Evolutionary conservation across 2,888 invertebrate genomes (phyloP).

Genomic region (Linnaemya vulpina): DNA sequence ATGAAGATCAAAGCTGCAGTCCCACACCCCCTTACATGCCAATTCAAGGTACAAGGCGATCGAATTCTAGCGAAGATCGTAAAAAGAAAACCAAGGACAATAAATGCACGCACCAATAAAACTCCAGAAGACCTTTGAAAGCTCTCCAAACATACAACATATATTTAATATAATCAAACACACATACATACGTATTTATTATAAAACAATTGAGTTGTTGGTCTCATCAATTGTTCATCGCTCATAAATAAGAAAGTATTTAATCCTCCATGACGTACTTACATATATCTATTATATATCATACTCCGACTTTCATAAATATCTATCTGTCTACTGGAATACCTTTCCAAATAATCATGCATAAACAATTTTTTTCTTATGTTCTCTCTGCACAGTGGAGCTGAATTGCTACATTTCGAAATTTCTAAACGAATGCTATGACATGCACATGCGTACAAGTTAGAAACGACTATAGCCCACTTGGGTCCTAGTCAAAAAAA

Average conservation of each 20-base stretch:
- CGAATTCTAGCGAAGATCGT: constrained; percentile 86
- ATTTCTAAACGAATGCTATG: neutral
- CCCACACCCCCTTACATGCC: constrained; percentile 90
- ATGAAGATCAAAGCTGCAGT: constrained; percentile 83
- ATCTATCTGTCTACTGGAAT: neutral
- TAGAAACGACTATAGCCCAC: too few species aligned
- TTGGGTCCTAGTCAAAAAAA: too few species aligned
- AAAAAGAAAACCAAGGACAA: constrained; percentile 84
- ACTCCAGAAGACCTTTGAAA: constrained; percentile 2
- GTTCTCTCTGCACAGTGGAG: too few species aligned
- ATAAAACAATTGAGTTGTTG: constrained; percentile 44
- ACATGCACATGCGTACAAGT: neutral
- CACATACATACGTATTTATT: constrained; percentile 25
- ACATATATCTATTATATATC: constrained; percentile 7
- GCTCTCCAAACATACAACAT: constrained; percentile 1
- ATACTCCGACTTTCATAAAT: neutral
- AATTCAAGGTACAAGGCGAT: constrained; percentile 88
- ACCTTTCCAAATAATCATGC: constrained; percentile 6
- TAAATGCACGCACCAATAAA: constrained; percentile 86
- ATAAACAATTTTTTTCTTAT: neutral
- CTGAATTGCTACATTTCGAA: too few species aligned
- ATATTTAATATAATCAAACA: too few species aligned
- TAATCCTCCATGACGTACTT: constrained; percentile 9
- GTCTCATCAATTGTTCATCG: constrained; percentile 2
- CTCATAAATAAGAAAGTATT: constrained; percentile 13